A percentile compares a stretch with the other conserved stretches of the same genome.
Evolutionary conservation across 2,113 vertebrate species (phyloP).

Genomic region (Gymnobelideus leadbeateri): DNA sequence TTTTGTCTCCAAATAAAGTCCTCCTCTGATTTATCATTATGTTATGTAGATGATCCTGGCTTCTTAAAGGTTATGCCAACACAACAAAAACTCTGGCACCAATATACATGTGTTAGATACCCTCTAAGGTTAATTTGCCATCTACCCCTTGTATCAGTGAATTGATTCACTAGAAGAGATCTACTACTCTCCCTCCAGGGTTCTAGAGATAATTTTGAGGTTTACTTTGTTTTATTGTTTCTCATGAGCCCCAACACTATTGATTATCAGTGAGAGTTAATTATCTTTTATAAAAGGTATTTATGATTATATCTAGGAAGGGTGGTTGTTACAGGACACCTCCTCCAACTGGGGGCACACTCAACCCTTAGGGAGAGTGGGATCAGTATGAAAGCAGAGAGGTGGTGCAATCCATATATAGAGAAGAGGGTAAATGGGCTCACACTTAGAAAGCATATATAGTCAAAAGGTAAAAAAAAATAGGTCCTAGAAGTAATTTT

Average conservation of each 20-base stretch:
- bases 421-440: not conserved
- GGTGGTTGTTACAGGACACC: not conserved
- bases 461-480: not conserved
- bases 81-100: not conserved
- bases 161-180: not conserved
- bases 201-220: not conserved
- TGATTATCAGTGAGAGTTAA: not conserved
- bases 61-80: not conserved
- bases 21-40: not conserved
- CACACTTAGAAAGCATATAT: not conserved
- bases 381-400: not conserved
- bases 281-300: not conserved
- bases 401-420: not conserved
- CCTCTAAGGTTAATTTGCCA: not conserved
- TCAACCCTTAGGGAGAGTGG: not conserved
- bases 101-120: not conserved
- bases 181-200: not conserved
- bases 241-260: not conserved
- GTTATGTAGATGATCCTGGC: not conserved
- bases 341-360: not conserved
- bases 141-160: not conserved
- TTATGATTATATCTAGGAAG: not conserved
- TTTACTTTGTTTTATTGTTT: not conserved
- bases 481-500: not conserved
- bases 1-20: not conserved